These are phyloP conservation scores for Drosophila algonquin DNA, from an alignment of 2,888 invertebrate genomes.

Conservation along the genomic window DNA sequence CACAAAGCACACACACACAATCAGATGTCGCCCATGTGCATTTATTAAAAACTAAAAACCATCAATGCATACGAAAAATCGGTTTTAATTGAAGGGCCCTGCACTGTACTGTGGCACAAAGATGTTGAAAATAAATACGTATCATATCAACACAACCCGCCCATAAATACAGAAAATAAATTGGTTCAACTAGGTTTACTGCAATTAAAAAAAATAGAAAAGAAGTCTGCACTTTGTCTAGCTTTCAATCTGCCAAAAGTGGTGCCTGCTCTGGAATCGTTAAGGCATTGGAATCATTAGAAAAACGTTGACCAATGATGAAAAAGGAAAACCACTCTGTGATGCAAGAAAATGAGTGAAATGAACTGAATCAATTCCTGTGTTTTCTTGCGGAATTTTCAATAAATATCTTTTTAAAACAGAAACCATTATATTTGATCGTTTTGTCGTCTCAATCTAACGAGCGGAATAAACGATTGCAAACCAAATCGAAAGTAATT, in stretches of 20 bases:
- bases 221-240: neutral
- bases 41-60: conserved; percentile 46
- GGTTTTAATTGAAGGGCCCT: conserved; percentile 54
- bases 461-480: neutral
- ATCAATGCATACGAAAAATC: conserved; percentile 43
- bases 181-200: too few species aligned
- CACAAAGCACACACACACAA: neutral
- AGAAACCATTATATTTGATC: neutral
- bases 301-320: neutral
- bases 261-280: neutral
- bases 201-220: neutral
- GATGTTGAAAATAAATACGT: too few species aligned
- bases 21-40: conserved; percentile 25
- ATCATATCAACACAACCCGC: too few species aligned
- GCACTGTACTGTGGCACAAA: conserved; percentile 5
- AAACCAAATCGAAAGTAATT: neutral
- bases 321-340: neutral
- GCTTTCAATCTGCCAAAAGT: neutral
- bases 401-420: neutral
- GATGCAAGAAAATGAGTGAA: neutral
- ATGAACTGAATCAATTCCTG: neutral
- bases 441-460: neutral
- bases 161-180: too few species aligned
- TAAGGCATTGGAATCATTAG: neutral
- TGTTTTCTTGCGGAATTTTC: neutral